Conservation (phyloP, 2,113 vertebrate species). For the Perca schrenkii region DNA sequence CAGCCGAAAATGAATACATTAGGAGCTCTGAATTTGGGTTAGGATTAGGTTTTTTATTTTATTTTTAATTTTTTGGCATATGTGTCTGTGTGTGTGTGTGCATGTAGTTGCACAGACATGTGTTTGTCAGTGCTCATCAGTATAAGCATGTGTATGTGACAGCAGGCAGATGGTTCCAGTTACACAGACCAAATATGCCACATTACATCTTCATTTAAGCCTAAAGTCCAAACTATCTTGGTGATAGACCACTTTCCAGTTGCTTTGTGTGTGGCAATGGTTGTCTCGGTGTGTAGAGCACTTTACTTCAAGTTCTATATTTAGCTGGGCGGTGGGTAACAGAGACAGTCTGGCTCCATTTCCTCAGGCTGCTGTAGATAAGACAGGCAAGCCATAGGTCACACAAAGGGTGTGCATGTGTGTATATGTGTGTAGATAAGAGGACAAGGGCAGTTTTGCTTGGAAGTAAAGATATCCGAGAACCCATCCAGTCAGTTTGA, state of each 20-base stretch:
- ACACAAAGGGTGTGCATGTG: slow-evolving; percentile 41
- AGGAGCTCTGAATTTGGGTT: slow-evolving; percentile 32
- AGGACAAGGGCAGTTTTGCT: slow-evolving; percentile 44
- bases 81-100: slow-evolving; percentile 21
- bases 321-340: slow-evolving; percentile 70
- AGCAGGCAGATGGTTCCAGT: slow-evolving; percentile 61
- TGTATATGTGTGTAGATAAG: slow-evolving; percentile 31
- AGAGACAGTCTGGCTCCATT: slow-evolving; percentile 73
- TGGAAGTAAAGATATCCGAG: slow-evolving; percentile 43
- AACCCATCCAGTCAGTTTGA: slow-evolving; percentile 50
- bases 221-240: slow-evolving; percentile 39
- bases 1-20: slow-evolving; percentile 12
- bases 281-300: slow-evolving; percentile 57
- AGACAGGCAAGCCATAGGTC: slow-evolving; percentile 64
- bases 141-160: slow-evolving; percentile 53
- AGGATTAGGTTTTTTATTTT: not conserved
- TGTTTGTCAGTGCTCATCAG: slow-evolving; percentile 56
- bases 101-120: slow-evolving; percentile 18
- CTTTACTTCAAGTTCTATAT: slow-evolving; percentile 68
- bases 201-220: slow-evolving; percentile 47
- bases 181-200: slow-evolving; percentile 55
- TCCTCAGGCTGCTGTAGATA: slow-evolving; percentile 67
- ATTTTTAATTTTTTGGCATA: slow-evolving; percentile 1
- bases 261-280: slow-evolving; percentile 62
- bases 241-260: slow-evolving; percentile 22